These are phyloP conservation scores for Gadopsis bispinosus DNA, from an alignment of 2,797 vertebrate species.

Conservation along the genomic window DNA sequence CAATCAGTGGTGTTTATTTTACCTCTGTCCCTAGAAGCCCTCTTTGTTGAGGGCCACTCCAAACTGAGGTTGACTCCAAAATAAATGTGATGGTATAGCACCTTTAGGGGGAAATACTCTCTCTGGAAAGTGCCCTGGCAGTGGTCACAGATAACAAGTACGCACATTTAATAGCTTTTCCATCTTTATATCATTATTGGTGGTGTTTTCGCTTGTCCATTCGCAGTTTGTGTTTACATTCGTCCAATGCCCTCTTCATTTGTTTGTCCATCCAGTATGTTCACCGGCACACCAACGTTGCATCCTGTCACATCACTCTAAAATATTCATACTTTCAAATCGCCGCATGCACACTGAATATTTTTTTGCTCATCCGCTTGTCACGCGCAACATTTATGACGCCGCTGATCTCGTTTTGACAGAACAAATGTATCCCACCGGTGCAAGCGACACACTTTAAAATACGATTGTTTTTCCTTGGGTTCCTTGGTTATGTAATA, in stretches of 20 bases:
- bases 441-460: constrained; percentile 30
- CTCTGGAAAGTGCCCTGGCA: constrained; percentile 19
- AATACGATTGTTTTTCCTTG: not conserved
- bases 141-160: constrained; percentile 27
- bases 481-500: not conserved
- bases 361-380: constrained; percentile 36
- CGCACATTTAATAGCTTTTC: constrained; percentile 29
- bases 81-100: not conserved
- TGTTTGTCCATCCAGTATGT: not conserved
- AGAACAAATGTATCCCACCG: constrained; percentile 31
- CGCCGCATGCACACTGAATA: constrained; percentile 3
- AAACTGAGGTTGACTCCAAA: not conserved
- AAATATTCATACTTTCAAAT: constrained; percentile 5
- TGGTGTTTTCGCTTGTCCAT: constrained; percentile 3
- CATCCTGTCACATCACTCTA: constrained; percentile 12
- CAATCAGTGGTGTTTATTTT: constrained; percentile 4
- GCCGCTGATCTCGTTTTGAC: constrained; percentile 44
- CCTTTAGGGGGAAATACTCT: not conserved
- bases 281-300: not conserved
- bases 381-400: constrained; percentile 44
- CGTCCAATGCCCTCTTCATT: not conserved
- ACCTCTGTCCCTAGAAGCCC: not conserved
- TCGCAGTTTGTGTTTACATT: constrained; percentile 18
- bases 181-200: constrained; percentile 1
- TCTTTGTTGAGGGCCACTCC: not conserved